Conservation (phyloP, 2,113 vertebrate species). For the Andinoacara biseriatus region DNA sequence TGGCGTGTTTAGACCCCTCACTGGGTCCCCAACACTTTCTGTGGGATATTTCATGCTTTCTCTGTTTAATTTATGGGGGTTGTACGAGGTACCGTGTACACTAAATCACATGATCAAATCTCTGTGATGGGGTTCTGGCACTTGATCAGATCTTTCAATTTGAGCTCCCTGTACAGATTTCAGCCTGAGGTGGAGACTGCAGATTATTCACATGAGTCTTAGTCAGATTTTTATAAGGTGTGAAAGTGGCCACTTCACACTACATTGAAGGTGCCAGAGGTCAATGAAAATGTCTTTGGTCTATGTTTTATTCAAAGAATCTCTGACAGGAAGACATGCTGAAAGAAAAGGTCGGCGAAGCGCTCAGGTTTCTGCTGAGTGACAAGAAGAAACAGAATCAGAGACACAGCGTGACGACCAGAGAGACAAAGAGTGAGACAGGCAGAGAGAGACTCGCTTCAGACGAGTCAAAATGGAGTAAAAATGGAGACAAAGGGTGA, state of each 20-base stretch:
- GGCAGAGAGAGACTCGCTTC: not conserved
- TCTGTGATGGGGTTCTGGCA: not conserved
- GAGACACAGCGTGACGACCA: not conserved
- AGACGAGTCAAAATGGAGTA: not conserved
- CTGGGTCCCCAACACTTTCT: no score
- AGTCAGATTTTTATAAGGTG: constrained; percentile 2
- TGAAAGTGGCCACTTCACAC: constrained; percentile 9
- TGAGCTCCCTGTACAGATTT: not conserved
- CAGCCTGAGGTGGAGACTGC: not conserved
- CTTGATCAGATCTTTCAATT: not conserved
- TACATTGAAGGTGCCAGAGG: not conserved
- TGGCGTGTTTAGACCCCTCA: no score
- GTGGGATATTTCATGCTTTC: no score
- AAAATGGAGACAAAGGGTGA: not conserved
- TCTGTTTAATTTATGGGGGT: no score
- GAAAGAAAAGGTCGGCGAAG: not conserved
- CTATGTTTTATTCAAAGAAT: constrained; percentile 5
- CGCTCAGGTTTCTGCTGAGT: not conserved
- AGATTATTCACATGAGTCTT: not conserved
- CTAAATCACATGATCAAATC: not conserved
- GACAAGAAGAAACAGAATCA: not conserved
- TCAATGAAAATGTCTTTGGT: not conserved
- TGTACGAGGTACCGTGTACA: not conserved
- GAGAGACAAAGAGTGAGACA: not conserved
- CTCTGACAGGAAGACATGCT: not conserved